These are phyloP conservation scores for Ganaspis sp. DNA, from an alignment of 1,140 invertebrate species.

Conservation along the genomic window DNA sequence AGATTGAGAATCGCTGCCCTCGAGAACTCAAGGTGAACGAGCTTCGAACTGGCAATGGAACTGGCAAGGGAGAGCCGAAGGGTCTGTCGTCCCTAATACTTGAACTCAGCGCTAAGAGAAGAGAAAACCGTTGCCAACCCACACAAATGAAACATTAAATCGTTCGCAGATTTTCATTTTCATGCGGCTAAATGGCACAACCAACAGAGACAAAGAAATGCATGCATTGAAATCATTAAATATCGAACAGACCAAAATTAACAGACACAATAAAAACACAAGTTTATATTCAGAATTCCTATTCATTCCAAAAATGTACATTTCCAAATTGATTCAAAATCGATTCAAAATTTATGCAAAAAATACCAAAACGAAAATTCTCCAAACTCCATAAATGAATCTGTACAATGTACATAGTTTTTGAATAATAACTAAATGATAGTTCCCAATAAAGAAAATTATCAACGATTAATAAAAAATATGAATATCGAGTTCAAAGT, in stretches of 20 bases:
- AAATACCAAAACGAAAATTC: too few relatives aligned
- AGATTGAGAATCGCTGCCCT: conserved; percentile 68
- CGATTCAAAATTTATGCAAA: too few relatives aligned
- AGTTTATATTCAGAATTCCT: too few relatives aligned
- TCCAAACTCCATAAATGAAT: too few relatives aligned
- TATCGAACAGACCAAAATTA: background rate
- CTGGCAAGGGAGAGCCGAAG: conserved; percentile 61
- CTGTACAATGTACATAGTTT: too few relatives aligned
- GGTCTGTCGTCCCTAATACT: conserved; percentile 64
- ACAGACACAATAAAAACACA: too few relatives aligned
- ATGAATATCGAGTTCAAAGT: background rate
- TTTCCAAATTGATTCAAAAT: too few relatives aligned
- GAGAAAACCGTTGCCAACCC: conserved; percentile 29
- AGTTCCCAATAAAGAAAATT: too few relatives aligned
- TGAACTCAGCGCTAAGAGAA: conserved; percentile 38
- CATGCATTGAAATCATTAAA: background rate
- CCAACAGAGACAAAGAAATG: background rate
- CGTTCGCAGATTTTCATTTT: conserved; percentile 11
- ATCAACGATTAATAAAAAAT: background rate
- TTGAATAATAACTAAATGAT: too few relatives aligned
- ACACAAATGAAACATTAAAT: conserved; percentile 24
- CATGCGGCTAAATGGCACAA: background rate
- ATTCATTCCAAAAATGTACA: too few relatives aligned
- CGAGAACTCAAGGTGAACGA: conserved; percentile 74
- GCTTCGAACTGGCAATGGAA: conserved; percentile 71